Base-by-base conservation (phyloP, 2,888 invertebrate genomes). In the Thelaira solivaga region DNA sequence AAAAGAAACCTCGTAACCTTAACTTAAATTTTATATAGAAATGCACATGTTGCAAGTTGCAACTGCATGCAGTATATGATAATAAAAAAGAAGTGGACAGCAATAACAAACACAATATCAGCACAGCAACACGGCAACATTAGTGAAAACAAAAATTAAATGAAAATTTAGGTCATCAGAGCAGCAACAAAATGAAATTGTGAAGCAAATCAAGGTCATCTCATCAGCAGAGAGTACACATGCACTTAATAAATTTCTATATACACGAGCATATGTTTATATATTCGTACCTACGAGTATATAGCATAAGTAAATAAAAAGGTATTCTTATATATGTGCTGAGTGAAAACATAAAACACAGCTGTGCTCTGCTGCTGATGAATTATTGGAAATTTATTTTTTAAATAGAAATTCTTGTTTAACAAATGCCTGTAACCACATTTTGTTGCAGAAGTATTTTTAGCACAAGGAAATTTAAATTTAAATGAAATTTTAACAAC, bases 161-260 rank as follows among this genome's bases (percentile, higher is more conserved):
- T 20, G 13, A 13, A 69, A 74, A 78, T 78, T 74, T 74, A 55
- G 78, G 78, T 78, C 74, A 78, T 61, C 74, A 29, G 69, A 74
- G 49, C 61, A 67, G 67, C 67, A 68, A 49, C 72, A 41, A n/a
- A n/a, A 69, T 31, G 22, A 64, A 55, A 29, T 29, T 11, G 29
- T 31, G 41, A 43, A 53, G 45, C 39, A 74, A 71, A 74, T 78
- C 74, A 78, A 78, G 78, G 78, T 78, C 69, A 74, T 59, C 36
- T 78, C 69, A 74, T 59, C 36, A 57, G 47, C 59, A 62, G 16
- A 34, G 43, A 13, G 26, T 45, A 59, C 16, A 45, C 31, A 62
- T 8, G 18, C 20, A 45, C 16, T 11, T 11, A 22, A 22, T 16
- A 45, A 11, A n/a, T 49, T 36, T 55, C 1, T 43, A 39, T 4